Evolutionary conservation across 2,113 vertebrate genomes (phyloP), one percentile per base, ranked within the genome.

Genomic region (Lethenteron reissneri): DNA sequence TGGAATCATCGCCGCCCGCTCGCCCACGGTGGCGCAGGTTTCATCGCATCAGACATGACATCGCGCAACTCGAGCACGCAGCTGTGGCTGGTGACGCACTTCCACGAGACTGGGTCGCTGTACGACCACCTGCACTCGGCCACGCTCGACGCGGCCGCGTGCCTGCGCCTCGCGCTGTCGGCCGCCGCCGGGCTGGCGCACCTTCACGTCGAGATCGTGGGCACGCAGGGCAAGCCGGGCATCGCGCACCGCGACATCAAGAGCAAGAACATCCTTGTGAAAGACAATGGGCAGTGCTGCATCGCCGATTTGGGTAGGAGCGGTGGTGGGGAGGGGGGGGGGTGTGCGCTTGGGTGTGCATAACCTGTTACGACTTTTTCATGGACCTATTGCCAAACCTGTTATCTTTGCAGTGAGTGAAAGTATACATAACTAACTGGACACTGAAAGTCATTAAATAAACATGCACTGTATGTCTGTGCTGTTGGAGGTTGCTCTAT

Each of bases 21-120:
- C 41, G 41, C 41, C 41, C 41, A 7, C 41, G 41, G 41, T 41
- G 41, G 41, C 64, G 17, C 73, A 90, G 94, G 94, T 75, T 99
- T 99, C 73, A 95, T 99, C 71, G 94, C 90, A 0, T 99, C 94
- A 0, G 94, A 99, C 69, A 99, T 99, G 94, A 99, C 92, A 1
- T 99, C 94, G 6, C 83, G 94, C 74, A 95, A 97, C 84, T 99
- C 94, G 10, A 99, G 92, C 56, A 99, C 94, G 10, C 94, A 99
- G 82, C 41, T 99, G 78, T 99, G 94, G 94, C 78, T 99, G 7
- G 97, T 99, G 72, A 99, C 94, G 2, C 94, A 99, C 83, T 99
- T 88, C 77, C 92, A 99, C 1, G 90, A 96, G 75, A 88, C 94
- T 89, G 94, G 94, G 21, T 99, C 94, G 0, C 78, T 99, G 75